Evolutionary conservation across 2,888 invertebrate species (phyloP).

Genomic region (Hermaeophaga mercurialis): DNA sequence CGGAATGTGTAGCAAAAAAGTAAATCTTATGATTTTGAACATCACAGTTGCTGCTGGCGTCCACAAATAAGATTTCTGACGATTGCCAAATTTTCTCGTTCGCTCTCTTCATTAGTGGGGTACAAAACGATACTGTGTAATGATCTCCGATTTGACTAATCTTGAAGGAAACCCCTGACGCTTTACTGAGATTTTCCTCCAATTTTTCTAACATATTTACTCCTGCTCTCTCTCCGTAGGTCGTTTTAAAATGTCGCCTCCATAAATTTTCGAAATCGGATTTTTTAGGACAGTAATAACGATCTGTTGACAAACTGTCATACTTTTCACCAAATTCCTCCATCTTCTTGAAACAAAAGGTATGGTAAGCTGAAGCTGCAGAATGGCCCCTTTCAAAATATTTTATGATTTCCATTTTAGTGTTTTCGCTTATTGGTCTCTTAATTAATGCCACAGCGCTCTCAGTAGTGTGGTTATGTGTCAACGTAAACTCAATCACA

Average conservation of each 20-base stretch:
- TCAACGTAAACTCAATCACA: too few species aligned
- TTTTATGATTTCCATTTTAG: slow-evolving; percentile 7
- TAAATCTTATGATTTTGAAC: slow-evolving; percentile 27
- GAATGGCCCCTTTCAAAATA: slow-evolving; percentile 20
- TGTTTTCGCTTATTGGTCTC: slow-evolving; percentile 14
- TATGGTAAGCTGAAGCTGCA: slow-evolving; percentile 22
- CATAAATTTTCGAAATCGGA: too few species aligned
- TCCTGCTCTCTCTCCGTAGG: too few species aligned
- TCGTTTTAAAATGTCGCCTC: too few species aligned
- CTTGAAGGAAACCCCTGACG: too few species aligned
- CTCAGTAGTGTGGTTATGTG: slow-evolving; percentile 2
- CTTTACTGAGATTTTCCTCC: too few species aligned
- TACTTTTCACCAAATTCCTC: slow-evolving; percentile 18
- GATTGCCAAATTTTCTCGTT: background rate
- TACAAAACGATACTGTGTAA: slow-evolving; percentile 25
- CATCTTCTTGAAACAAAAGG: slow-evolving; percentile 16
- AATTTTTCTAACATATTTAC: too few species aligned
- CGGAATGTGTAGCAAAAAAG: slow-evolving; percentile 30
- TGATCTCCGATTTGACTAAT: too few species aligned
- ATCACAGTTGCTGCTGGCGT: slow-evolving; percentile 29
- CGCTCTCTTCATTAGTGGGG: slow-evolving; percentile 29
- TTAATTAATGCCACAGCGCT: slow-evolving; percentile 16
- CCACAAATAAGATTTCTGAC: slow-evolving; percentile 28
- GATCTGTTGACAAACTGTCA: too few species aligned
- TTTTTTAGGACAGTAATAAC: too few species aligned